Percentiles rank a stretch among this genome's conserved stretches.
These are phyloP conservation scores for Drosophila sordidula DNA, from an alignment of 2,888 invertebrate genomes.

Conservation along the genomic window DNA sequence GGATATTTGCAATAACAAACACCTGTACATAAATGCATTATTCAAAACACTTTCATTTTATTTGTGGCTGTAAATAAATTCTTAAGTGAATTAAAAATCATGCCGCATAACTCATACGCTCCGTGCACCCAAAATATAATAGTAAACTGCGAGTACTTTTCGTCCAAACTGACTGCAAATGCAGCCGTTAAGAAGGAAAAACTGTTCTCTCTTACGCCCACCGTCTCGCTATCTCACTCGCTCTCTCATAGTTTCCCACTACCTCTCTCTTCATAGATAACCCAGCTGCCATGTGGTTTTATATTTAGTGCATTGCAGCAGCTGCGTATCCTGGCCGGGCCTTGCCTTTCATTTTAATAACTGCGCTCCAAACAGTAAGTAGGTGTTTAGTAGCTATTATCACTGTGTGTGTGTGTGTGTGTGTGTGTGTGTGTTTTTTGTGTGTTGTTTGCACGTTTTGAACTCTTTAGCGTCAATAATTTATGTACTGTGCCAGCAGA, in stretches of 20 bases:
- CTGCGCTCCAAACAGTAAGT: conserved; percentile 60
- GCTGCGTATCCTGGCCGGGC: conserved; percentile 8
- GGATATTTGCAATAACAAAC: background rate
- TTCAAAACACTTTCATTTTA: background rate
- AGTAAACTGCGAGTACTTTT: conserved; percentile 13
- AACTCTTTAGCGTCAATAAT: conserved; percentile 80
- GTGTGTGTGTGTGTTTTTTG: conserved; percentile 28
- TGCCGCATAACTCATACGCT: conserved; percentile 46
- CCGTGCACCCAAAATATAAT: background rate
- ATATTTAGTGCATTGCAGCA: conserved; percentile 34
- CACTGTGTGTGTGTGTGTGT: conserved; percentile 34
- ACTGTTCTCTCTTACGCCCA: conserved; percentile 11
- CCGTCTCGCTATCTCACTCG: background rate
- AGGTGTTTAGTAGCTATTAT: conserved; percentile 77
- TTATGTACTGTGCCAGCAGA: conserved; percentile 77
- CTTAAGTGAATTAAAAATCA: conserved; percentile 28
- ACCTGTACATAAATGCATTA: background rate
- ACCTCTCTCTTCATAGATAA: conserved; percentile 34
- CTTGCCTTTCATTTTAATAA: conserved; percentile 58
- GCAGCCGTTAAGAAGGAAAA: conserved; percentile 37
- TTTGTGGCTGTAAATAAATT: background rate
- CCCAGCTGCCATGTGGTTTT: conserved; percentile 32
- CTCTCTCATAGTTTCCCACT: background rate
- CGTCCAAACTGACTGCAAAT: conserved; percentile 43
- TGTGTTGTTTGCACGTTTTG: conserved; percentile 60